Evolutionary conservation across 2,888 invertebrate species (phyloP).

Genomic region (Lottia gigantea): DNA sequence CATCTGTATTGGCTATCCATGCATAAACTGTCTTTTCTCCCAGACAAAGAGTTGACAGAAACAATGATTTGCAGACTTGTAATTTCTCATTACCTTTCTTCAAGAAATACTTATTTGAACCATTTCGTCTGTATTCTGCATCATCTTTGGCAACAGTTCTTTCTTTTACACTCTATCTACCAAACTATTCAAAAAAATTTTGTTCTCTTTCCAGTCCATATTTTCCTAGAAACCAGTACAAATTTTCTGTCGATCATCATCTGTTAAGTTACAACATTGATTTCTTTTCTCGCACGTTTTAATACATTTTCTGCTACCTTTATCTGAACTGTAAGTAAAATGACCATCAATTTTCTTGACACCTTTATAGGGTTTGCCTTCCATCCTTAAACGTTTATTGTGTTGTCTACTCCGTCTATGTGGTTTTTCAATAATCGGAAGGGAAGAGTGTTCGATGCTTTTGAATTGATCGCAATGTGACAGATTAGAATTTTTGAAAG

Average conservation of each 20-base stretch:
- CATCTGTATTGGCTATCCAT: background rate
- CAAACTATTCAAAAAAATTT: background rate
- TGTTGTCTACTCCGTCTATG: background rate
- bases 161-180: background rate
- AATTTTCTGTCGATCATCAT: background rate
- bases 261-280: background rate
- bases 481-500: too few relatives aligned
- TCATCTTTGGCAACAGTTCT: background rate
- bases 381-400: background rate
- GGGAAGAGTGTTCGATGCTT: too few relatives aligned
- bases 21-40: background rate
- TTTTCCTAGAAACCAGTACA: background rate
- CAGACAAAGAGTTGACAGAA: too few relatives aligned
- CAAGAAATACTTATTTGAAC: background rate
- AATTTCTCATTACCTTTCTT: background rate
- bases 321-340: background rate
- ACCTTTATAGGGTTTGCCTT: background rate
- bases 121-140: constrained; percentile 7
- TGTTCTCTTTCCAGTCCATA: background rate
- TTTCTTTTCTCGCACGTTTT: background rate
- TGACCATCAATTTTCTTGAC: background rate
- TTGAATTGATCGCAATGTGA: too few relatives aligned
- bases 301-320: background rate
- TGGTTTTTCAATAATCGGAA: too few relatives aligned
- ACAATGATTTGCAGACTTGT: constrained; percentile 14